Percentiles rank a stretch among this genome's conserved stretches.
Evolutionary conservation across 2,888 invertebrate species (phyloP).

Genomic region (Rhopalosiphum nymphaeae): DNA sequence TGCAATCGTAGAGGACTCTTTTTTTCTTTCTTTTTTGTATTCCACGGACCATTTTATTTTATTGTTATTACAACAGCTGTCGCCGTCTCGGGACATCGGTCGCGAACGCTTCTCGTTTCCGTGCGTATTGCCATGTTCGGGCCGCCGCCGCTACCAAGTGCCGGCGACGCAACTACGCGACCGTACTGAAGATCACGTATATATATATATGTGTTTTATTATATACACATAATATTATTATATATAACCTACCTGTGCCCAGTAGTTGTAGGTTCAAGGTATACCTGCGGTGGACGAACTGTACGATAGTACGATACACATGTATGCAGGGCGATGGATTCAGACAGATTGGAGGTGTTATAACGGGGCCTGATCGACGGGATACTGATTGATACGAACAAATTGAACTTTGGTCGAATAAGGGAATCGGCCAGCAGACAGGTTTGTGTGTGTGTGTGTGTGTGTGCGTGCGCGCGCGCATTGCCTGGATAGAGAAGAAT

Average conservation of each 20-base stretch:
- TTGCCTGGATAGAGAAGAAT: not conserved
- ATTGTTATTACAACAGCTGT: constrained; percentile 44
- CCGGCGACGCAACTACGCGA: not conserved
- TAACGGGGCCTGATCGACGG: constrained; percentile 60
- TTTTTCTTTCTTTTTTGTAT: constrained; percentile 4
- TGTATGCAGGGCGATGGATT: constrained; percentile 22
- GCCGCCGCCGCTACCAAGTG: not conserved
- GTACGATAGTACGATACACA: not conserved
- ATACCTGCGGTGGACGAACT: not conserved
- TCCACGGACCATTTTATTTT: constrained; percentile 54
- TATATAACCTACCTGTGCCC: not conserved
- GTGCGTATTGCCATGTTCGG: constrained; percentile 42
- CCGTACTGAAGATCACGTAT: constrained; percentile 6
- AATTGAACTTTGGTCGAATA: constrained; percentile 60
- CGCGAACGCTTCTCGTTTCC: constrained; percentile 42
- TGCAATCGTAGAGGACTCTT: not conserved
- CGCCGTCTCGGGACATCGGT: constrained; percentile 19
- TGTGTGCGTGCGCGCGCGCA: not conserved
- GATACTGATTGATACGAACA: constrained; percentile 62
- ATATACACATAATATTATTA: not conserved
- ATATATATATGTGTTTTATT: not conserved
- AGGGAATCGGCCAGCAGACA: constrained; percentile 41
- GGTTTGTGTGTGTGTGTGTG: constrained; percentile 12
- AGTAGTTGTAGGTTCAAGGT: not conserved
- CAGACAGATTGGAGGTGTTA: constrained; percentile 59